Evolutionary conservation across 1,140 invertebrate genomes (phyloP).

Genomic region (Trachelipus rathkii): DNA sequence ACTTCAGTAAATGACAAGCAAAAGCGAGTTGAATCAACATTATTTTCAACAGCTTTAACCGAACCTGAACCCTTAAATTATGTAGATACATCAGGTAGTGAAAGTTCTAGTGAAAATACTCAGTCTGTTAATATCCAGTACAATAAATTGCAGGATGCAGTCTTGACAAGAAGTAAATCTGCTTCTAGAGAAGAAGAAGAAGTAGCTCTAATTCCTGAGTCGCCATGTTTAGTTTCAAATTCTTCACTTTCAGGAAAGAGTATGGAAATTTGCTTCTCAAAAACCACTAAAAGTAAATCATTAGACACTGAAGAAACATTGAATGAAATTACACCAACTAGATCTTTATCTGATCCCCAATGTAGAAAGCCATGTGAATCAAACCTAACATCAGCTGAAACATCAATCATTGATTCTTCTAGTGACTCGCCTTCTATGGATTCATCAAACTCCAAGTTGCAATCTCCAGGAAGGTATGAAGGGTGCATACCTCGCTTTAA

Average conservation of each 20-base stretch:
- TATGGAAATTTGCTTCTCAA: background rate
- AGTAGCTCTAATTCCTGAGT: constrained; percentile 19
- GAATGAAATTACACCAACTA: background rate
- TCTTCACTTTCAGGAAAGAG: constrained; percentile 22
- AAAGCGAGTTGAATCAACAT: background rate
- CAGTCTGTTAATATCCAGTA: constrained; percentile 27
- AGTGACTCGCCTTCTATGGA: constrained; percentile 28
- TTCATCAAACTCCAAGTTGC: constrained; percentile 25
- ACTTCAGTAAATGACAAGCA: constrained; percentile 31
- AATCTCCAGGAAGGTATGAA: constrained; percentile 52
- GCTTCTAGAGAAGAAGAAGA: background rate
- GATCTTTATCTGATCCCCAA: background rate
- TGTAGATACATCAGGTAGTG: constrained; percentile 58
- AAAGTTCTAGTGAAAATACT: constrained; percentile 46
- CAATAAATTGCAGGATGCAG: constrained; percentile 29
- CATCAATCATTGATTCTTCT: constrained; percentile 20
- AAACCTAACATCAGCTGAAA: constrained; percentile 28
- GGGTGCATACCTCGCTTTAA: constrained; percentile 65
- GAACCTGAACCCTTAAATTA: constrained; percentile 63
- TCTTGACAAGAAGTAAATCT: constrained; percentile 28
- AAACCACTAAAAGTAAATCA: background rate
- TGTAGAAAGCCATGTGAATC: constrained; percentile 16
- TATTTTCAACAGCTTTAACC: constrained; percentile 28
- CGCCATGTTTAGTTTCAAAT: constrained; percentile 26
- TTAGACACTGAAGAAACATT: background rate